These are phyloP conservation scores for Coranthus polyacanthus DNA, from an alignment of 2,797 vertebrate genomes.

Conservation along the genomic window DNA sequence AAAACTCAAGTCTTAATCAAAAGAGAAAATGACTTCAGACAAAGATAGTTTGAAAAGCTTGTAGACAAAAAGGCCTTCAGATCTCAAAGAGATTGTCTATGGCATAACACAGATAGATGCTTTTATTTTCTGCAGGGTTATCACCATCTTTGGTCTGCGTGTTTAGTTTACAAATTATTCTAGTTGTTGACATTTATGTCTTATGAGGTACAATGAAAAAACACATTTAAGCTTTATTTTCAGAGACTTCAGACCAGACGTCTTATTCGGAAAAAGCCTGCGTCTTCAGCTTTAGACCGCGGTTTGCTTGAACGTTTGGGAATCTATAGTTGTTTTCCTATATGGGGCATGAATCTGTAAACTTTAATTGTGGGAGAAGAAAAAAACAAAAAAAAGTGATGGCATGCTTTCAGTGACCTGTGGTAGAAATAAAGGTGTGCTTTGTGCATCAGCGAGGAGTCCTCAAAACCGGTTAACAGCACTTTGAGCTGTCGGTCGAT, in stretches of 20 bases:
- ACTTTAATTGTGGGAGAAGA: constrained; percentile 54
- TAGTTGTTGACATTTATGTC: constrained; percentile 45
- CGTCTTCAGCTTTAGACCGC: constrained; percentile 1
- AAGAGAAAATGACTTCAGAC: constrained; percentile 56
- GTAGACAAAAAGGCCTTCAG: constrained; percentile 46
- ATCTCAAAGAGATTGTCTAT: constrained; percentile 58
- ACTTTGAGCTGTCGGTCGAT: constrained; percentile 79
- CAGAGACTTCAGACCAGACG: constrained; percentile 16
- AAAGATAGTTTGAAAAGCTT: constrained; percentile 51
- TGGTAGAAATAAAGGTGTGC: constrained; percentile 68
- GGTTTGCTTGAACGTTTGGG: constrained; percentile 12
- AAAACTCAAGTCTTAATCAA: constrained; percentile 58
- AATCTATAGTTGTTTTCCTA: constrained; percentile 27
- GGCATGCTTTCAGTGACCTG: constrained; percentile 54
- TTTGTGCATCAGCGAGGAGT: constrained; percentile 71
- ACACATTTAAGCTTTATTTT: constrained; percentile 24
- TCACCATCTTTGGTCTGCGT: constrained; percentile 47
- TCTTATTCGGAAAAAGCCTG: constrained; percentile 23
- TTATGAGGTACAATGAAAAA: constrained; percentile 27
- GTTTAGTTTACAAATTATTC: constrained; percentile 49
- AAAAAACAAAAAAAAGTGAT: constrained; percentile 40
- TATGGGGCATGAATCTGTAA: constrained; percentile 13
- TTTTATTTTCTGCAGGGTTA: constrained; percentile 52
- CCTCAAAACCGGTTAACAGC: constrained; percentile 78
- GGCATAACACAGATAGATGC: constrained; percentile 50